These are phyloP conservation scores for Orchesella flavescens DNA, from an alignment of 2,888 invertebrate species.

Conservation along the genomic window DNA sequence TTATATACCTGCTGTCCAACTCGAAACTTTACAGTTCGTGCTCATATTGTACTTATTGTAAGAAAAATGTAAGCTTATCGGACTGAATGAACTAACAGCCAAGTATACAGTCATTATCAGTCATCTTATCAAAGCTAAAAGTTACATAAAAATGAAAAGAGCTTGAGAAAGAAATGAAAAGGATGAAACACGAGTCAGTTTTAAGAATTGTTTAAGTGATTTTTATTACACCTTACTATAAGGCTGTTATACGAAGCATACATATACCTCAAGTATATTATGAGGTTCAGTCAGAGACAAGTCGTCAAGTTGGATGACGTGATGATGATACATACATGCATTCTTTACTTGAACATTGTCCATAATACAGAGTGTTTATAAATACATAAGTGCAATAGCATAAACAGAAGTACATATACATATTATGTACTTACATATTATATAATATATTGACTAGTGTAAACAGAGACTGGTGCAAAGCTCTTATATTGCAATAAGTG, in stretches of 20 bases:
- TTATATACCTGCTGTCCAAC: slow-evolving; percentile 10
- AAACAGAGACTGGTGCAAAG: no score
- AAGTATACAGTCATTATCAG: slow-evolving; percentile 48
- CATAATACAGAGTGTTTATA: slow-evolving; percentile 15
- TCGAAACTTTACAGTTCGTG: neutral
- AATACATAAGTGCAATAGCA: slow-evolving; percentile 7
- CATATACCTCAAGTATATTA: slow-evolving; percentile 1
- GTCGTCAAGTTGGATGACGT: slow-evolving; percentile 50
- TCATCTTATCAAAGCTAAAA: slow-evolving; percentile 56
- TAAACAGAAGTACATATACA: neutral
- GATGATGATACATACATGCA: slow-evolving; percentile 31
- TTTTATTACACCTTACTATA: slow-evolving; percentile 52
- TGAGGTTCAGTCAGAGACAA: slow-evolving; percentile 54
- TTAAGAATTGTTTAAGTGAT: slow-evolving; percentile 59
- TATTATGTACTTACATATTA: neutral
- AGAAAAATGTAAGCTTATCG: slow-evolving; percentile 46
- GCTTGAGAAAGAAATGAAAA: slow-evolving; percentile 52
- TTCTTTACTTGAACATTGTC: slow-evolving; percentile 27
- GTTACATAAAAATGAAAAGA: slow-evolving; percentile 40
- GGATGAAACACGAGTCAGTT: slow-evolving; percentile 62
- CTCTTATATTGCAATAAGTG: neutral
- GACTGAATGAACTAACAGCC: slow-evolving; percentile 51
- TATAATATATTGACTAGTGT: neutral
- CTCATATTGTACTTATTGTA: neutral
- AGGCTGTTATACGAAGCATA: neutral